Evolutionary conservation across 2,113 vertebrate species (phyloP), one percentile per base, ranked within the genome.

Genomic region (Xyrauchen texanus): DNA sequence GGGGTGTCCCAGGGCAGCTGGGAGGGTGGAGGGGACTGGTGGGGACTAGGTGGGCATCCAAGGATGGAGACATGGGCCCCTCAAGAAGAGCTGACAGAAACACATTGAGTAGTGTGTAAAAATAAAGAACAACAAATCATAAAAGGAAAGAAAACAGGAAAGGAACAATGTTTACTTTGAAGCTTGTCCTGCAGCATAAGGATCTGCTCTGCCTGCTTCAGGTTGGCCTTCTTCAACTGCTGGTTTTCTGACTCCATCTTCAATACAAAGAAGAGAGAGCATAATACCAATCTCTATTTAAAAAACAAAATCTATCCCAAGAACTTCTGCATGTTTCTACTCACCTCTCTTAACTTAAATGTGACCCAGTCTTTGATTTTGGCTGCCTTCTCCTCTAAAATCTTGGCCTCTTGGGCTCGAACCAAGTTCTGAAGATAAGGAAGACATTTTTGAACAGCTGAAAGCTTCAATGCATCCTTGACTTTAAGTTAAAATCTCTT

Each of bases 311-410:
- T 9, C 12, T 52, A 49, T 34, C 46, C 45, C 61, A 46, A 6
- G 51, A 5, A 13, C 47, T 62, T 60, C 9, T 67, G n/a, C 61
- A 73, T 34, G 21, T 34, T 34, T 34, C 21, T 34, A 13, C 86
- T 92, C 86, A 98, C 97, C 94, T 98, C 95, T 87, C 89, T 87
- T 47, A 99, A 90, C 84, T 97, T 99, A 46, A 94, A 86, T 0
- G 95, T 97, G 86, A 99, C 96, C 97, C 96, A 98, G 78, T 97
- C 96, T 90, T 98, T 99, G 90, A 99, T 98, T 93, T 96, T 98
- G 60, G 94, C 95, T 61, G 97, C 95, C 89, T 99, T 99, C 86
- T 97, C 96, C 88, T 98, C 96, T 86, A 99, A 93, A 53, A 90
- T 89, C 89, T 95, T 97, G 75, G 96, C 94, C 90, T 99, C 97